Base-by-base conservation (phyloP, 2,888 invertebrate genomes). In the Apomyelois bistriatella region DNA sequence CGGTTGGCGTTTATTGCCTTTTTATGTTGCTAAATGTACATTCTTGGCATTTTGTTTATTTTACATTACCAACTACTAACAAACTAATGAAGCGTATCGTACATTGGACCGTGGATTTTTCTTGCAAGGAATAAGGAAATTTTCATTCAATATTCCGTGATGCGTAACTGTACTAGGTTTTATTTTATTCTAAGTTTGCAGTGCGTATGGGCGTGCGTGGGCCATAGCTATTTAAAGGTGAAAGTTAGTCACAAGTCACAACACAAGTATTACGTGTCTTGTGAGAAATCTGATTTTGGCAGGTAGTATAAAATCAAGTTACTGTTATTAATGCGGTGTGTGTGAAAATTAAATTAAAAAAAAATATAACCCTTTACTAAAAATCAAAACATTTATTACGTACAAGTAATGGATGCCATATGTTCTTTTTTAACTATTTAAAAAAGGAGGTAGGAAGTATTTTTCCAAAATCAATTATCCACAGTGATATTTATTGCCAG, bases 211-310 rank as follows among this genome's bases (percentile, higher is more conserved):
- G 48, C 48, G 58, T 58, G 73, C 73, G 74, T 74, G 73, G 76
- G 75, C 22, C 65, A 59, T 9, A 40, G 32, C 62, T 64, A 58
- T 64, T 65, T 68, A 66, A 66, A 67, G 68, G 75, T 70, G 76
- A 76, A 76, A 76, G 74, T 73, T 71, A 65, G 63, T 67, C 62
- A 64, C 65, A 70, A n/a, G n/a, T n/a, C 68, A 65, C 43, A 46
- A 64, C 62, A 60, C 64, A 12, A 16, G 16, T 15, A 36, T 38
- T 49, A 49, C 30, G 28, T 28, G 28, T 38, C 22, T 17, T 8
- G 12, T 37, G 10, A 47, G 7, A 32, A 32, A 9, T 9, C 7
- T 4, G 32, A 32, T 32, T 9, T 9, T 3, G 2, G 1, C 7
- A 32, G 32, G 1, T 32, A 32, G 7, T 32, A 32, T 32, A 32